Base-by-base conservation (phyloP, 2,113 vertebrate species). In the Riparia riparia region DNA sequence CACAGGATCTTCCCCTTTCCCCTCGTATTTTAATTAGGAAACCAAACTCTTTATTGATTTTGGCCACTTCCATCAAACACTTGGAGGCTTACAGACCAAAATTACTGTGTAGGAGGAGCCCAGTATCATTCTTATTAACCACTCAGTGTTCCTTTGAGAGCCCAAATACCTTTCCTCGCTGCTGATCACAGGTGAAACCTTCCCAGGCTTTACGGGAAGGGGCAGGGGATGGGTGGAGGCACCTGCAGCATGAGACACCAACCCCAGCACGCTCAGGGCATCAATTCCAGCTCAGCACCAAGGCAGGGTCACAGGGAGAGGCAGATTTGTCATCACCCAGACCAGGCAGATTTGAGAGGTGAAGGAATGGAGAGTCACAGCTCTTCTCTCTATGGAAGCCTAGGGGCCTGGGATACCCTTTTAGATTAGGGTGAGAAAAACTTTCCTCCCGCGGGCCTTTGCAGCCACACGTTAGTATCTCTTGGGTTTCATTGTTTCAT, bases 11-110 rank as follows among this genome's bases (percentile, higher is more conserved):
- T 89, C 60, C 65, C 47, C 78, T 95, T 90, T 28, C 71, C 70
- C 58, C 56, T 70, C 17, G 1, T 39, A 17, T 41, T 86, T 93
- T 90, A 94, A 89, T 89, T 72, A 96, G 65, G 51, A 93, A 93
- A 74, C 44, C 80, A 66, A 93, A 19, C n/a, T 16, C 69, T 53
- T 49, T 8, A 39, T 64, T 64, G 65, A 64, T 60, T 72, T 42
- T 41, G 49, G 17, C 12, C 31, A 70, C 50, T 39, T 72, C 28
- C 42, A 16, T 12, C 34, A 89, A 82, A 74, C 17, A 3, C 72
- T 64, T 84, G 25, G 34, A 92, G 37, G 39, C 49, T 71, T 54
- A 56, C 51, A 58, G 56, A 81, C 72, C 44, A 18, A 17, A 89
- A 95, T 18, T 9, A 56, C 68, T n/a, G 8, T 0, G 8, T 37